Conservation (phyloP, 2,888 invertebrate species). For the Ecdyonurus torrentis region DNA sequence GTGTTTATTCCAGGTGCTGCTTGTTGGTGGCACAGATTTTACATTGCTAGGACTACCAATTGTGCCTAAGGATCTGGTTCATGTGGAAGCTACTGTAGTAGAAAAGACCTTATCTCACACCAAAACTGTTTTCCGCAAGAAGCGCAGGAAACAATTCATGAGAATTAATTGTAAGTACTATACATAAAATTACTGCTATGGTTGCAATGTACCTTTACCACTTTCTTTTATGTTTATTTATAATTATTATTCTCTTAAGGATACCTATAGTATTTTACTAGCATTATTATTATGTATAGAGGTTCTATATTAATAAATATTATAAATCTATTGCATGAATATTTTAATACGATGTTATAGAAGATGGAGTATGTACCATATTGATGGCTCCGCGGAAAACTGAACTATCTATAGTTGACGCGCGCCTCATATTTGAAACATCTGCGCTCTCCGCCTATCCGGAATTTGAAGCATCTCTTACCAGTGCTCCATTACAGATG, state of each 20-base stretch:
- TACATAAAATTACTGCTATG: slow-evolving; percentile 7
- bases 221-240: not conserved
- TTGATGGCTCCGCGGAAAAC: no score
- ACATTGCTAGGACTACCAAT: slow-evolving; percentile 66
- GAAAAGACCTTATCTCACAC: slow-evolving; percentile 71
- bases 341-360: no score
- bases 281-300: slow-evolving; percentile 5
- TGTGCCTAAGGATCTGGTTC: slow-evolving; percentile 52
- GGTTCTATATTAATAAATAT: no score
- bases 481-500: no score
- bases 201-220: not conserved
- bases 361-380: no score
- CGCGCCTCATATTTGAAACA: no score
- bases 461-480: no score
- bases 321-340: no score
- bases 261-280: not conserved
- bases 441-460: no score
- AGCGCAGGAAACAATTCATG: slow-evolving; percentile 57
- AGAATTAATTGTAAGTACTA: slow-evolving; percentile 47
- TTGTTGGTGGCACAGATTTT: slow-evolving; percentile 64
- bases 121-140: slow-evolving; percentile 57
- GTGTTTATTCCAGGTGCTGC: slow-evolving; percentile 32
- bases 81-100: slow-evolving; percentile 63
- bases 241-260: not conserved
- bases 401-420: no score